A percentile compares a stretch with the other conserved stretches of the same genome.
Evolutionary conservation across 2,113 vertebrate species (phyloP).

Genomic region (Drymodes brunneopygia): DNA sequence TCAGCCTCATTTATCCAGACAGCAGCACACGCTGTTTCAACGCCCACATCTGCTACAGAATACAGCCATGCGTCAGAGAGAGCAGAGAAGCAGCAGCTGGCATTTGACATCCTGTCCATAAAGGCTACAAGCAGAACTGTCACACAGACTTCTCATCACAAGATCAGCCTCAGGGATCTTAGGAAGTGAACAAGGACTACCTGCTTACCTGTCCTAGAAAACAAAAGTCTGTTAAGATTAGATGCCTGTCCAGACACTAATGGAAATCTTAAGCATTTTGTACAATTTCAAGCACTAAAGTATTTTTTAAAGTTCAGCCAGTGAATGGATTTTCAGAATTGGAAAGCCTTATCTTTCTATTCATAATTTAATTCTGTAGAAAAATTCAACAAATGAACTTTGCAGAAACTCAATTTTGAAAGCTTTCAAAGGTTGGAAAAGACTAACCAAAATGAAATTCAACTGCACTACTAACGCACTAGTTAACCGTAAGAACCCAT

Average conservation of each 20-base stretch:
- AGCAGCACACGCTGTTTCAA: background rate
- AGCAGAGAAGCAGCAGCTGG: background rate
- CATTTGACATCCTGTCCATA: background rate
- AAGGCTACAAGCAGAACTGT: background rate
- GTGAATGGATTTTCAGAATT: background rate
- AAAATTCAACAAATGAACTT: background rate
- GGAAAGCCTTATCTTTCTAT: background rate
- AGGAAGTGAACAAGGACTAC: background rate
- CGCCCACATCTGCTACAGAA: background rate
- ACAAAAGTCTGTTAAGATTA: background rate
- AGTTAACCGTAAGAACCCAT: background rate
- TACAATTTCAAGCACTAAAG: background rate
- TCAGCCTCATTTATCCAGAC: background rate
- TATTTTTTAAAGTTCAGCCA: background rate
- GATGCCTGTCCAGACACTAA: background rate
- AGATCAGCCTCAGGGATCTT: background rate
- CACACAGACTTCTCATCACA: background rate
- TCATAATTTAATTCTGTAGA: background rate
- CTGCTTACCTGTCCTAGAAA: background rate
- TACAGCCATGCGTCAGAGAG: accelerated
- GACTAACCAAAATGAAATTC: background rate
- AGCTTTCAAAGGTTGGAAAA: background rate
- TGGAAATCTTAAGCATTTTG: background rate
- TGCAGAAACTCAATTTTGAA: background rate
- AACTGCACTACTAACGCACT: background rate